These are phyloP conservation scores for Sarcophaga variegata DNA, from an alignment of 2,888 invertebrate genomes.

Conservation along the genomic window DNA sequence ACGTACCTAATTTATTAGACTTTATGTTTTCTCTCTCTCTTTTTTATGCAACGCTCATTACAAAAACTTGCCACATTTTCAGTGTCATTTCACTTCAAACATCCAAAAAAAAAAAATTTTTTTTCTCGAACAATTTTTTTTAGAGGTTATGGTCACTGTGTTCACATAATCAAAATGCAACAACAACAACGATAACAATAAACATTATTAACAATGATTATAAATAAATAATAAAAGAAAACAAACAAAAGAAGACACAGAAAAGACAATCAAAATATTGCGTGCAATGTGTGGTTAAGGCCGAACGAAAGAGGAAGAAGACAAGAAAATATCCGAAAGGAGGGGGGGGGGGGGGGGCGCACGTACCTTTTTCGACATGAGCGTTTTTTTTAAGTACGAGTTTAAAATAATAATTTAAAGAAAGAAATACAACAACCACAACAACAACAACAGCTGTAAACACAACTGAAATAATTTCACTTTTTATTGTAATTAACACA, in stretches of 20 bases:
- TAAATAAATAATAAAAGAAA: no score
- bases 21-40: no score
- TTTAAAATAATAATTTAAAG: constrained; percentile 5
- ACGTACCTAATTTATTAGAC: background rate
- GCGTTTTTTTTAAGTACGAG: background rate
- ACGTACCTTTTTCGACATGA: no score
- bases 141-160: constrained; percentile 67
- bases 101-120: background rate
- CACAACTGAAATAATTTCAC: constrained; percentile 64
- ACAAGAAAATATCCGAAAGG: no score
- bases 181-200: no score
- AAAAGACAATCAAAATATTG: no score
- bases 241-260: no score
- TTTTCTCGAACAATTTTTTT: constrained; percentile 31
- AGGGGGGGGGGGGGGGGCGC: no score
- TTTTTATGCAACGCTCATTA: no score
- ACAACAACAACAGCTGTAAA: constrained; percentile 1
- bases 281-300: no score
- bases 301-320: no score
- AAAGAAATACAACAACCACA: constrained; percentile 15
- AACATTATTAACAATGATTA: no score
- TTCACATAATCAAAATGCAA: constrained; percentile 56
- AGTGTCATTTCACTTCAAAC: constrained; percentile 60
- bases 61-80: constrained; percentile 30
- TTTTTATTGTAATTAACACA: constrained; percentile 63